phyloP scores from a whole-genome alignment of 2,113 vertebrate genomes.

The Xiphophorus hellerii region DNA sequence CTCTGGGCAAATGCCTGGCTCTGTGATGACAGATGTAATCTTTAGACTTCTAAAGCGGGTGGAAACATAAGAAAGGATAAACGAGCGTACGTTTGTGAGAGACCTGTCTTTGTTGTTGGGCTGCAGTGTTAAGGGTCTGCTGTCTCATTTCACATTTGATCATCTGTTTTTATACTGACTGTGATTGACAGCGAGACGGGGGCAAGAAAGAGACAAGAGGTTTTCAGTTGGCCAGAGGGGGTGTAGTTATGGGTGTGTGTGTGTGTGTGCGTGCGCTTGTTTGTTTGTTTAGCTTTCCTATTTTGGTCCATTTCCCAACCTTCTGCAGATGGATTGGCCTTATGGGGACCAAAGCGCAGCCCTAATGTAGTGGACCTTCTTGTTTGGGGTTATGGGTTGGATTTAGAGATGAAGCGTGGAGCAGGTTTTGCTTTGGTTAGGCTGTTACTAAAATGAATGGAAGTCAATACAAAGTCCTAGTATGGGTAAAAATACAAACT shows the following conservation, averaged over 20 bases:
- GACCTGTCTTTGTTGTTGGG: conserved; percentile 17
- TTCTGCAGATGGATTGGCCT: too few relatives aligned
- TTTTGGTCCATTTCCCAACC: too few relatives aligned
- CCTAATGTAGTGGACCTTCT: too few relatives aligned
- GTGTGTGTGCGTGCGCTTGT: neutral
- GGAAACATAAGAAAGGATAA: neutral
- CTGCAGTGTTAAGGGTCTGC: conserved; percentile 28
- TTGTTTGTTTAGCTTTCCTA: too few relatives aligned
- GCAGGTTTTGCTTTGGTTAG: too few relatives aligned
- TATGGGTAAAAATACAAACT: too few relatives aligned
- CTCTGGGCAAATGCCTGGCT: conserved; percentile 6
- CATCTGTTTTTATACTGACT: conserved; percentile 16
- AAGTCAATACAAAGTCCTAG: too few relatives aligned
- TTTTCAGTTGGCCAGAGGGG: conserved; percentile 44
- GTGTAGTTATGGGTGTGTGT: conserved; percentile 4
- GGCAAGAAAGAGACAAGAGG: conserved; percentile 33
- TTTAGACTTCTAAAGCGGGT: conserved; percentile 16
- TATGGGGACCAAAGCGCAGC: too few relatives aligned
- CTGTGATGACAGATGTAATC: conserved; percentile 13
- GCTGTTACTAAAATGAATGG: too few relatives aligned
- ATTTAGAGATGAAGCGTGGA: too few relatives aligned
- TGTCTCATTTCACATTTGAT: conserved; percentile 39
- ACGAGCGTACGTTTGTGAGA: neutral
- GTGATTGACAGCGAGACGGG: conserved; percentile 48
- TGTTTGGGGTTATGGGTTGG: too few relatives aligned